Evolutionary conservation across 2,888 invertebrate genomes (phyloP), one percentile per base, ranked within the genome.

Genomic region (Hyalella azteca): DNA sequence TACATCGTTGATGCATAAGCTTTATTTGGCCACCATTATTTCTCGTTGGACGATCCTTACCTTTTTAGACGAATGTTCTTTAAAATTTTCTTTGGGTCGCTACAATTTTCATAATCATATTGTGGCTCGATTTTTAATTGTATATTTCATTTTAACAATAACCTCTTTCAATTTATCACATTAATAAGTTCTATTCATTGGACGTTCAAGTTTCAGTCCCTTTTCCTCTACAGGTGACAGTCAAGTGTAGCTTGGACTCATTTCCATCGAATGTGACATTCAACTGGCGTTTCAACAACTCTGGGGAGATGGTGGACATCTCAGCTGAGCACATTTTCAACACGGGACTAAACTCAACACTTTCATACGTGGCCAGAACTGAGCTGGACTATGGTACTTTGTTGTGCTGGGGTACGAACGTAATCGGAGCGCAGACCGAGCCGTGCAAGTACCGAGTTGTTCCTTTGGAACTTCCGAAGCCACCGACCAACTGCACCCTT

Each of bases 361-460:
- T 83, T 29, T 81, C 83, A 1, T 81, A 83, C 49, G 78, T 81
- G 45, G 83, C 83, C 13, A 41, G 81, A 13, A 83, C 83, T 13
- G 83, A 83, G 60, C 77, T 83, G 32, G 96, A 96, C 89, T 96
- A 96, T 86, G 96, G 96, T 0, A 95, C 95, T 0, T 89, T 96
- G 39, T 90, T 95, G 66, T 96, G 96, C 88, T 93, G 93, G 91
- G 95, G 95, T 0, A 91, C 91, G 66, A 96, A 96, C 87, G 91
- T 91, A 85, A 94, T 95, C 83, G 95, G 96, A 22, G 91, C 91
- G 86, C 96, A 96, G 88, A 90, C 93, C 84, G 91, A 93, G 83
- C 96, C 96, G 0, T 96, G 96, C 87, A 93, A 95, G 79, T 95
- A 94, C 88, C 95, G 95, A 87, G 94, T 96, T 85, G 95, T 96